These are phyloP conservation scores for Atrina japonica DNA, from an alignment of 2,888 invertebrate species.

Conservation along the genomic window DNA sequence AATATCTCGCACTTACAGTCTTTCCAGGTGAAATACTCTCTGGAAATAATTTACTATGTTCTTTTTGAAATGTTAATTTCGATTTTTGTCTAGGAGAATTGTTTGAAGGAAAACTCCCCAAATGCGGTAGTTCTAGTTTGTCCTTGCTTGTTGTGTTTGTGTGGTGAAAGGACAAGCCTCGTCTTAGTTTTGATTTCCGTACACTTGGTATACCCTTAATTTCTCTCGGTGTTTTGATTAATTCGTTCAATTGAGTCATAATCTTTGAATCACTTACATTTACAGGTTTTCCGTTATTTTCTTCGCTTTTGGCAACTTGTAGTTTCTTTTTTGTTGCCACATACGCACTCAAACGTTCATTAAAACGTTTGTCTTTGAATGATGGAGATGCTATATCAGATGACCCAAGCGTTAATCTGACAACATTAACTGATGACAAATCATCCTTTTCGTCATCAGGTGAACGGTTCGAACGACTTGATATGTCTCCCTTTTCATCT, in stretches of 20 bases:
- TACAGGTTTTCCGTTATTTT: not conserved
- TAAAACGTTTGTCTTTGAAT: slow-evolving; percentile 48
- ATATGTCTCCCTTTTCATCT: slow-evolving; percentile 13
- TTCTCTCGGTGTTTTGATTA: slow-evolving; percentile 3
- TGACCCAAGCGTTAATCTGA: slow-evolving; percentile 55
- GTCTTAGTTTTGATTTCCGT: slow-evolving; percentile 13
- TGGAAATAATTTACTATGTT: slow-evolving; percentile 38
- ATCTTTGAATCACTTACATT: not conserved
- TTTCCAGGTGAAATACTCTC: slow-evolving; percentile 21
- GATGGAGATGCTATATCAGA: slow-evolving; percentile 33
- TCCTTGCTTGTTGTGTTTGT: slow-evolving; percentile 13
- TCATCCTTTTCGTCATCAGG: slow-evolving; percentile 10
- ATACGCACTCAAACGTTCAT: slow-evolving; percentile 65
- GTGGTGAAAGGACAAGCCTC: slow-evolving; percentile 23
- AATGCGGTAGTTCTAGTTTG: slow-evolving; percentile 15
- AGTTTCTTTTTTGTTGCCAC: slow-evolving; percentile 46
- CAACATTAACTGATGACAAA: slow-evolving; percentile 47
- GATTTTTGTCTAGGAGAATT: slow-evolving; percentile 20
- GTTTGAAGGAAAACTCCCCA: slow-evolving; percentile 5
- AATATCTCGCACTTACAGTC: slow-evolving; percentile 2
- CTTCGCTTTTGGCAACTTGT: slow-evolving; percentile 3
- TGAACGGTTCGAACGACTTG: no score
- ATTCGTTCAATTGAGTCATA: not conserved
- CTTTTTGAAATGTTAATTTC: slow-evolving; percentile 21
- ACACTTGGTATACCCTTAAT: not conserved